phyloP scores from a whole-genome alignment of 2,797 vertebrate genomes.

The Peromyscus melanophrys region DNA sequence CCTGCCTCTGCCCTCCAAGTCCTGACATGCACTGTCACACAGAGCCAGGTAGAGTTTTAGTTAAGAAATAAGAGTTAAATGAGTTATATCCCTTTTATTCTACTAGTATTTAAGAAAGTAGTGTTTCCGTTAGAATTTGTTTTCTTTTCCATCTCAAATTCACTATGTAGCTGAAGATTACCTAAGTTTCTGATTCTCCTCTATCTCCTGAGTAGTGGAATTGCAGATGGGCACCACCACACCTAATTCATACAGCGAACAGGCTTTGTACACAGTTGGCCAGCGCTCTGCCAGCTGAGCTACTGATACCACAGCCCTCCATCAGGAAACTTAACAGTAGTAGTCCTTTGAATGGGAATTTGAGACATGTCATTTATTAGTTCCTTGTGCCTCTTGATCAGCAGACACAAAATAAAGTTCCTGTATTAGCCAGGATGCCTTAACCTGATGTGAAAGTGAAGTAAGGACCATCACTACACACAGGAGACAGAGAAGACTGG shows the following conservation, averaged over 20 bases:
- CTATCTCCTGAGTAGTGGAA: neutral
- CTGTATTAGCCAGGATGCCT: neutral
- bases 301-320: neutral
- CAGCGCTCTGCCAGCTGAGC: neutral
- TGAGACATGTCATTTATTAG: neutral
- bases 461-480: neutral
- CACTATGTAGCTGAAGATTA: neutral
- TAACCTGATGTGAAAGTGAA: slow-evolving; percentile 3
- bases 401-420: neutral
- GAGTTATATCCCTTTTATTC: neutral
- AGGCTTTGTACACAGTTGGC: neutral
- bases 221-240: neutral
- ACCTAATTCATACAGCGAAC: neutral
- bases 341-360: neutral
- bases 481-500: neutral
- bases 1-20: neutral
- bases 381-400: neutral
- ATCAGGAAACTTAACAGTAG: neutral
- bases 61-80: slow-evolving; percentile 68
- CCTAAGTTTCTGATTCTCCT: neutral
- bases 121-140: neutral
- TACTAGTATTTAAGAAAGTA: slow-evolving; percentile 53
- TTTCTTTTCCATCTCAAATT: neutral
- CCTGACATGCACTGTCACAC: neutral
- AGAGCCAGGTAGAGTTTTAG: neutral